Base-by-base conservation (phyloP, 2,888 invertebrate species). In the Acanthacorydalis orientalis region DNA sequence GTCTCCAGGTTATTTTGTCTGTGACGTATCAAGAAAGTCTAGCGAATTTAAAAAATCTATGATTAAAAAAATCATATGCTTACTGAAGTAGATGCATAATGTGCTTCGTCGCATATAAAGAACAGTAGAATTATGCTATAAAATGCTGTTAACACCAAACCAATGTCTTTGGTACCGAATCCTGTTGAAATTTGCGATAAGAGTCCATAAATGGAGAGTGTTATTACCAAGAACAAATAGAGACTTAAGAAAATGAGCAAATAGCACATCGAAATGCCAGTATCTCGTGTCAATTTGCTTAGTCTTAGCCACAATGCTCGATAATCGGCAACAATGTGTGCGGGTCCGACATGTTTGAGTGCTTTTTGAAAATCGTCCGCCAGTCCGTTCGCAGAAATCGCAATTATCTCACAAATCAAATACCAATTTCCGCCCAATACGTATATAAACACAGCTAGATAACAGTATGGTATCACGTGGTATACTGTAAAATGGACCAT, bases 111-210 rank as follows among this genome's bases (percentile, higher is more conserved):
- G 55, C 82, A 82, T 51, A 82, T 77, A 53, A 80, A 79, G 60
- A 80, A 82, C n/a, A 83, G 62, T 43, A 82, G 57, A 37, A 72
- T 73, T 37, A 78, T 72, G 49, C 78, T 79, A 63, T 77, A 78
- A 9, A 72, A 58, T 1, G 80, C 81, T 1, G 81, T 81, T 38
- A 82, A 66, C 0, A 78, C 75, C 31, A 82, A 58, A 1, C 82
- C 82, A 47, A 83, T 75, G 55, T 83, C 82, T 59, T 82, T 82
- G 12, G 74, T 67, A n/a, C 80, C 79, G 49, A 82, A 76, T 1
- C 83, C 82, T 50, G 77, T 78, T 31, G 81, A 80, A 16, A 83
- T 73, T 61, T 82, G 80, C 10, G 82, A 82, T 59, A 83, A 69
- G 2, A 83, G 64, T 0, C 83, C 82, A 54, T 83, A 83, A 54